These are phyloP conservation scores for Empis stercorea DNA, from an alignment of 2,888 invertebrate species.

Conservation along the genomic window DNA sequence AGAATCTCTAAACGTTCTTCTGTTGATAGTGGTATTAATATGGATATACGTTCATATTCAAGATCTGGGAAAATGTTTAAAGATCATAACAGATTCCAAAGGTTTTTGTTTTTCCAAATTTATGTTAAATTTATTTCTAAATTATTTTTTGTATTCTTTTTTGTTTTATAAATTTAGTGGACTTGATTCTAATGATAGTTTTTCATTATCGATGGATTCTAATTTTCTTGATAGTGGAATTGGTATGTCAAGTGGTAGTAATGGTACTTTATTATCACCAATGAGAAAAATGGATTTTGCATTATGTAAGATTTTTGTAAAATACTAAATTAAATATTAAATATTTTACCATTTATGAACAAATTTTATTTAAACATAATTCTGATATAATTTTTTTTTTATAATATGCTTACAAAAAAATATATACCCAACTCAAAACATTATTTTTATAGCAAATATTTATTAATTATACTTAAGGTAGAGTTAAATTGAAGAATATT, in stretches of 20 bases:
- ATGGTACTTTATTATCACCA: constrained; percentile 39
- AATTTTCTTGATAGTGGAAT: constrained; percentile 21
- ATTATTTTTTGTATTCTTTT: constrained; percentile 1
- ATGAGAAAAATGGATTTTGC: constrained; percentile 71
- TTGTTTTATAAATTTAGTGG: constrained; percentile 17
- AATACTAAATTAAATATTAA: background rate
- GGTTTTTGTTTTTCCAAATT: constrained; percentile 16
- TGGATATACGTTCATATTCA: constrained; percentile 40
- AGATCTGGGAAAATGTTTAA: constrained; percentile 38
- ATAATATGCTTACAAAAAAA: background rate
- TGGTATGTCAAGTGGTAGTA: constrained; percentile 13
- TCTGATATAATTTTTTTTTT: background rate
- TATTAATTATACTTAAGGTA: too few relatives aligned
- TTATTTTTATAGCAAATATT: too few relatives aligned
- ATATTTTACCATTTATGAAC: background rate
- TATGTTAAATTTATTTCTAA: background rate
- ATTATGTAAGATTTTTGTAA: constrained; percentile 53
- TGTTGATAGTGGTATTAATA: constrained; percentile 66
- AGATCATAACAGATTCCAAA: constrained; percentile 30
- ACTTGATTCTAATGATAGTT: constrained; percentile 37
- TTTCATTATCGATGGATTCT: constrained; percentile 35
- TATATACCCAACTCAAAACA: too few relatives aligned
- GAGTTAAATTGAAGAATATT: too few relatives aligned
- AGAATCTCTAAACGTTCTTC: constrained; percentile 58
- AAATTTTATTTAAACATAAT: background rate